Evolutionary conservation across 64 coral and sea anemone genomes (phyloP), one percentile per base, ranked within the genome.

Genomic region (Orbicella faveolata): DNA sequence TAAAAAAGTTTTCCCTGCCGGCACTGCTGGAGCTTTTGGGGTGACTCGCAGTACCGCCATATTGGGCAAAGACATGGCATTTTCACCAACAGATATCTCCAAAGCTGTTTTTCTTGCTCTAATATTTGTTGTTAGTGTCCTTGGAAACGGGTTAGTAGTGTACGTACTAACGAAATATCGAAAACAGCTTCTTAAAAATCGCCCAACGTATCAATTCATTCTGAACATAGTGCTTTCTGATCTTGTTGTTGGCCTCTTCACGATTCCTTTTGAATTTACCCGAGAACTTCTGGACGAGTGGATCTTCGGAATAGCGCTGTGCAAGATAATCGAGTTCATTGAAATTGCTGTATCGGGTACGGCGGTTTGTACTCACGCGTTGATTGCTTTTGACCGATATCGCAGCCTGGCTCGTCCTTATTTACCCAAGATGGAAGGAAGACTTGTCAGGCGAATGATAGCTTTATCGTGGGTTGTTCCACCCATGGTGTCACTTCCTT

Each of bases 121-220:
- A n/a, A 70, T 81, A 54, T 73, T 90, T 23, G 15, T 74, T 0
- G 3, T 81, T 0, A 81, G 78, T 61, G 5, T 91, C 1, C 14
- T 91, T 19, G 89, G 79, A 20, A 91, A 91, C n/a, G 14, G 23
- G 1, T 4, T 76, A 9, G 89, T 91, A 3, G 26, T 61, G 6
- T 19, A 52, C 0, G 55, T 91, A 1, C 80, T 91, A 37, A 13
- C 63, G 0, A 73, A 75, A n/a, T 63, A 10, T 30, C 14, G 57
- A 84, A 62, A n/a, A 18, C 55, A 63, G 0, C 73, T 81, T 13
- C 69, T 91, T 21, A 39, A 51, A 57, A 91, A 84, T 74, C 80
- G 82, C 2, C 89, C 89, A 37, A 73, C 82, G 4, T 91, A 91
- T 77, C 26, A 84, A 30, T 91, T 91, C 36, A 91, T 91, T 33